phyloP scores from a whole-genome alignment of 2,888 invertebrate genomes.

The Cephus pulcher region DNA sequence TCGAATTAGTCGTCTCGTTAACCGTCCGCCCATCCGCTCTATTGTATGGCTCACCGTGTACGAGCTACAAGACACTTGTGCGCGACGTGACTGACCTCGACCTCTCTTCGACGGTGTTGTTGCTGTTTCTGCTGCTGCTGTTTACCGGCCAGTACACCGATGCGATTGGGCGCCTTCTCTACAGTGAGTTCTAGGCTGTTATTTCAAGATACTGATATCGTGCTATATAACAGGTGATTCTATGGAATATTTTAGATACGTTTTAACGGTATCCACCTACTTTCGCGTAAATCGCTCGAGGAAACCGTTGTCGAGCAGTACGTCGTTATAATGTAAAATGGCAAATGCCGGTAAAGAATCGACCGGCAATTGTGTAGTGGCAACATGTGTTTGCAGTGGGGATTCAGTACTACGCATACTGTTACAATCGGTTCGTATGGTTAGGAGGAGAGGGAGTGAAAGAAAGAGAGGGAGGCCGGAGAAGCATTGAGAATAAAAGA shows the following conservation, averaged over 20 bases:
- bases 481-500: not conserved
- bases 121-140: not conserved
- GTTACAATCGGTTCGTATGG: not conserved
- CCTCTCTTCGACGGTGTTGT: not conserved
- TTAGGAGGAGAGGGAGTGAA: not conserved
- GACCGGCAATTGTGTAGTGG: not conserved
- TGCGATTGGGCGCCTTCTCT: not conserved
- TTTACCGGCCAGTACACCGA: not conserved
- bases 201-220: not conserved
- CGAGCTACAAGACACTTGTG: not conserved
- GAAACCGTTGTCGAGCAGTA: not conserved
- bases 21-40: slow-evolving; percentile 38
- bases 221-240: not conserved
- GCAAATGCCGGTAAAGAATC: not conserved
- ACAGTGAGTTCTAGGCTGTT: not conserved
- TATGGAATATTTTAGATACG: not conserved
- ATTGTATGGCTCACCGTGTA: not conserved
- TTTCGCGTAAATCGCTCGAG: not conserved
- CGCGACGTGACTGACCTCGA: not conserved
- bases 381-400: not conserved
- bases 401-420: not conserved
- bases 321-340: not conserved
- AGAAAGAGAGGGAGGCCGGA: slow-evolving; percentile 4
- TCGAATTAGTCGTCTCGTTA: slow-evolving; percentile 63
- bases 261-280: not conserved